phyloP scores from a whole-genome alignment of 2,888 invertebrate species.

The Apamea crenata region DNA sequence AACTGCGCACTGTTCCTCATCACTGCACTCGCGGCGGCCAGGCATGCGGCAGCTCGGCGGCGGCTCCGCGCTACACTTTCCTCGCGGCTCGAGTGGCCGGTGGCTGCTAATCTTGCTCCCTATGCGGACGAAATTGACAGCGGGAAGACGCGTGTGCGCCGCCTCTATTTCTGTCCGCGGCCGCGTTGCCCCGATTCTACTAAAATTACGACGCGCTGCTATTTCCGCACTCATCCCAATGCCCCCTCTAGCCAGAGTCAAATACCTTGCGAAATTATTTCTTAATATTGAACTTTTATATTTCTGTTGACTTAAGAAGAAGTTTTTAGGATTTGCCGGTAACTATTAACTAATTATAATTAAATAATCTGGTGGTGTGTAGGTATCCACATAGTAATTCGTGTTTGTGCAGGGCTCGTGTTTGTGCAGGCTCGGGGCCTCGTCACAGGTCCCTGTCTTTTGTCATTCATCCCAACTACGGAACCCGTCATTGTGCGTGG shows the following conservation, averaged over 20 bases:
- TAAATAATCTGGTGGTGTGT: not conserved
- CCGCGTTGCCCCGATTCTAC: constrained; percentile 90
- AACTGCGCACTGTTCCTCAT: constrained; percentile 71
- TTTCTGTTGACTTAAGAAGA: not conserved
- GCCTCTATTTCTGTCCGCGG: constrained; percentile 88
- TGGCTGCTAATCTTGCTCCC: constrained; percentile 85
- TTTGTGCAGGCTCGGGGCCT: not conserved
- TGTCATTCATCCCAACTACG: not conserved
- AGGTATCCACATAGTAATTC: not conserved
- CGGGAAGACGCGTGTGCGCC: constrained; percentile 85
- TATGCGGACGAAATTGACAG: constrained; percentile 89
- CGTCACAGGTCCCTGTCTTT: not conserved
- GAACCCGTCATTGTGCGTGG: not conserved
- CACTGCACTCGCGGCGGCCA: constrained; percentile 77
- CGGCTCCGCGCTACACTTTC: constrained; percentile 56
- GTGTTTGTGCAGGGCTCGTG: not conserved
- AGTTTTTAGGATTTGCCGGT: not conserved
- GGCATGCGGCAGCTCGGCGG: constrained; percentile 52
- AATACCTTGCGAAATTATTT: constrained; percentile 80
- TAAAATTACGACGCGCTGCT: constrained; percentile 89
- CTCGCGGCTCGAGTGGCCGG: constrained; percentile 65
- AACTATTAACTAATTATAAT: not conserved
- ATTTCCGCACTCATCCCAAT: constrained; percentile 88
- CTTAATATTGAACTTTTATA: constrained; percentile 18
- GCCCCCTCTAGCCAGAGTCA: constrained; percentile 81